phyloP scores from a whole-genome alignment of 1,140 invertebrate genomes.

The Sarcophaga peregrina region DNA sequence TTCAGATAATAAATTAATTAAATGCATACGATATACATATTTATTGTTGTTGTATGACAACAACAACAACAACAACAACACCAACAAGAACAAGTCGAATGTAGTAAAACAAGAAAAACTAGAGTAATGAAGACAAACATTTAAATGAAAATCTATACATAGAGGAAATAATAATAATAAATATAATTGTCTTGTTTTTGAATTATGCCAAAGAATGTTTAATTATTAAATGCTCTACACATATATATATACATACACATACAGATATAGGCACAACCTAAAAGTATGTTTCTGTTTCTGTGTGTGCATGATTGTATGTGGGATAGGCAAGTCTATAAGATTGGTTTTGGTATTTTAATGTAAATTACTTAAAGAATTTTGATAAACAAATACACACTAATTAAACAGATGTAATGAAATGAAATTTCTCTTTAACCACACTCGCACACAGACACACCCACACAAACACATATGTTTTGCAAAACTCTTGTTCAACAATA shows the following conservation, averaged over 20 bases:
- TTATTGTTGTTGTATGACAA: background rate
- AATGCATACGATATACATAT: background rate
- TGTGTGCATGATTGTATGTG: background rate
- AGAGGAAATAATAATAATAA: background rate
- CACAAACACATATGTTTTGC: background rate
- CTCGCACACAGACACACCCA: too few species aligned
- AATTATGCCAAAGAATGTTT: background rate
- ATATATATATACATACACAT: too few species aligned
- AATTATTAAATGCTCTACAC: too few species aligned
- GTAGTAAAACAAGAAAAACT: too few species aligned
- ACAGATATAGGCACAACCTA: too few species aligned
- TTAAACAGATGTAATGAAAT: too few species aligned
- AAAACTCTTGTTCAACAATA: background rate
- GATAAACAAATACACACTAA: too few species aligned
- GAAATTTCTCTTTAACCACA: too few species aligned
- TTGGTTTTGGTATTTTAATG: conserved; percentile 7
- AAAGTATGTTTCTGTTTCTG: background rate
- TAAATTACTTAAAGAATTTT: conserved; percentile 5
- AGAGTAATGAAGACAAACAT: too few species aligned
- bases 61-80: background rate
- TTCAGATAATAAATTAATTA: conserved; percentile 23
- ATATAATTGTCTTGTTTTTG: conserved; percentile 11
- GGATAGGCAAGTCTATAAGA: background rate
- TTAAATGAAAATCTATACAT: too few species aligned
- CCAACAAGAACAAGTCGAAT: too few species aligned